Percentiles rank a stretch among this genome's conserved stretches.
Conservation (phyloP, 2,797 vertebrate species). For the Psittacula derbiana region DNA sequence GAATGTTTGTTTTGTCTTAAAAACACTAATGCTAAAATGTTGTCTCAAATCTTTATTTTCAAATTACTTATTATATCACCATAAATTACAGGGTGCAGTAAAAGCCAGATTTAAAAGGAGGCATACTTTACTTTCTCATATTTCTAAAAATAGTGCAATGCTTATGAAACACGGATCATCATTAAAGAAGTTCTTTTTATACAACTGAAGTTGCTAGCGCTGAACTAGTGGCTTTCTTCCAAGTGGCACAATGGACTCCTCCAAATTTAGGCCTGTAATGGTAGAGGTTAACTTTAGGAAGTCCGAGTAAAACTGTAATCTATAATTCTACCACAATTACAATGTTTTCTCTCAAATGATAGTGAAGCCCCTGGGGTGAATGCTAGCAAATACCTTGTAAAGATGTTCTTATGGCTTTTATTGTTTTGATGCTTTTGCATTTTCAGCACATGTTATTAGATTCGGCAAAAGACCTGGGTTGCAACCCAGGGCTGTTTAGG, state of each 20-base stretch:
- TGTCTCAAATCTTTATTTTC: slow-evolving; percentile 84
- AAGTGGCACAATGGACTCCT: slow-evolving; percentile 67
- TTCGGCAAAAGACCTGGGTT: background rate
- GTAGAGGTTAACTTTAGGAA: slow-evolving; percentile 78
- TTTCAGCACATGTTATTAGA: slow-evolving; percentile 39
- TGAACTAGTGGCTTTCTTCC: slow-evolving; percentile 66
- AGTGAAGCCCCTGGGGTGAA: slow-evolving; percentile 67
- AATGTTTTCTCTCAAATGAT: slow-evolving; percentile 73
- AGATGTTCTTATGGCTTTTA: slow-evolving; percentile 66
- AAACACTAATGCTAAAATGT: slow-evolving; percentile 83
- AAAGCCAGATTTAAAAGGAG: slow-evolving; percentile 81
- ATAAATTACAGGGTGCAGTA: slow-evolving; percentile 81
- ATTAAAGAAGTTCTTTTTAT: slow-evolving; percentile 61
- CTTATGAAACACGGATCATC: slow-evolving; percentile 73
- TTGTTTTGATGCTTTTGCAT: slow-evolving; percentile 63
- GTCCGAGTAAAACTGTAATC: slow-evolving; percentile 74
- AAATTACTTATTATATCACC: slow-evolving; percentile 85
- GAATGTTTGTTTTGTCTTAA: slow-evolving; percentile 84
- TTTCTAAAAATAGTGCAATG: slow-evolving; percentile 78
- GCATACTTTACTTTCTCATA: slow-evolving; percentile 76
- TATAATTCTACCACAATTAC: slow-evolving; percentile 78
- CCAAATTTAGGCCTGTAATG: slow-evolving; percentile 78
- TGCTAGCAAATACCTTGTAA: slow-evolving; percentile 76
- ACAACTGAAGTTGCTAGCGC: slow-evolving; percentile 36
- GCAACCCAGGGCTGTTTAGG: background rate